Evolutionary conservation across 2,797 vertebrate species (phyloP).

Genomic region (Hemitrygon akajei): DNA sequence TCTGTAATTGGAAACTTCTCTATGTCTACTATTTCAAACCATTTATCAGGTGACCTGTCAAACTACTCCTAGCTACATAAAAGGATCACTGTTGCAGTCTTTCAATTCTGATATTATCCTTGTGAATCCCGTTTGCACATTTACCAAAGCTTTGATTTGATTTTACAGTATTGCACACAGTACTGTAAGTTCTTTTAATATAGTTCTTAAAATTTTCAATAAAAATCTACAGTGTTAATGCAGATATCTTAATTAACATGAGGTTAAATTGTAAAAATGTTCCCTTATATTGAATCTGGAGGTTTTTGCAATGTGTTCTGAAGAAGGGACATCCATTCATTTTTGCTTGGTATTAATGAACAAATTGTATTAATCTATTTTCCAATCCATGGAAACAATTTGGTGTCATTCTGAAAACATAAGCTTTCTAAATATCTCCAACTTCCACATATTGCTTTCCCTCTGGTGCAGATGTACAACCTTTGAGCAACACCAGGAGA

Average conservation of each 20-base stretch:
- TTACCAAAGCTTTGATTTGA: background rate
- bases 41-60: background rate
- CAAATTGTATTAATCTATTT: background rate
- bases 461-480: background rate
- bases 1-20: background rate
- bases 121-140: background rate
- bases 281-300: background rate
- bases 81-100: background rate
- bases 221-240: background rate
- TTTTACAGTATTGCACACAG: background rate
- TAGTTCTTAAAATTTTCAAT: background rate
- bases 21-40: background rate
- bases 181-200: background rate
- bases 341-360: background rate
- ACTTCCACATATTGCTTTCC: background rate
- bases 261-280: background rate
- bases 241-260: background rate
- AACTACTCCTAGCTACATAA: background rate
- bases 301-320: background rate
- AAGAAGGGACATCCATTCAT: background rate
- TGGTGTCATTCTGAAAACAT: background rate
- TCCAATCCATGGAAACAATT: background rate
- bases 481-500: background rate
- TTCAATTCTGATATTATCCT: background rate
- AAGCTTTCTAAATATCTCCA: background rate